Evolutionary conservation across 2,113 vertebrate genomes (phyloP).

Genomic region (Catagonus wagneri): DNA sequence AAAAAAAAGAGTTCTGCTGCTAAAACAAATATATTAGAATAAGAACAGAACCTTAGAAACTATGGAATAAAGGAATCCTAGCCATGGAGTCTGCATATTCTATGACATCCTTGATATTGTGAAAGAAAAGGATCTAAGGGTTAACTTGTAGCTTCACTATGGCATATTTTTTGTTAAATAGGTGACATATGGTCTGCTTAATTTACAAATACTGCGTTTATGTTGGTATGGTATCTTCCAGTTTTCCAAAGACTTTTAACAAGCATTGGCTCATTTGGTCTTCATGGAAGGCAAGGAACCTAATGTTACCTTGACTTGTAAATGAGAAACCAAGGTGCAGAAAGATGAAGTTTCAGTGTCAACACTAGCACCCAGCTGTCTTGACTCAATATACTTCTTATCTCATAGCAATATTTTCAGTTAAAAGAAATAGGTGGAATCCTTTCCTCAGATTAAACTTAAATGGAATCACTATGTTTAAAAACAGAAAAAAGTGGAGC

Average conservation of each 20-base stretch:
- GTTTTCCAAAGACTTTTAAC: not conserved
- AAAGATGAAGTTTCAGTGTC: not conserved
- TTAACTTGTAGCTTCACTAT: not conserved
- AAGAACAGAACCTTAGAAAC: not conserved
- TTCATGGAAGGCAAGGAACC: not conserved
- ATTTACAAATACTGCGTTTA: not conserved
- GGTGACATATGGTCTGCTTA: not conserved
- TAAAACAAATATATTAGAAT: not conserved
- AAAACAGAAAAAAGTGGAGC: not conserved
- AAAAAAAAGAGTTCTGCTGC: not conserved
- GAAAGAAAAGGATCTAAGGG: not conserved
- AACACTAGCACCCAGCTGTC: not conserved
- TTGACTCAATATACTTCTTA: not conserved
- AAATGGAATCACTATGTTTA: not conserved
- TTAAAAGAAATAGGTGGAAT: not conserved
- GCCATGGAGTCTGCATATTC: rapidly evolving
- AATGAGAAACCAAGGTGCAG: not conserved
- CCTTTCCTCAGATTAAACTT: not conserved
- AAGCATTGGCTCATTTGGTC: not conserved
- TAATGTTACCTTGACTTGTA: not conserved
- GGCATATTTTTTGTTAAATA: not conserved
- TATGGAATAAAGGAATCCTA: not conserved
- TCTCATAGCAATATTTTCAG: not conserved
- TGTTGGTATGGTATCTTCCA: not conserved
- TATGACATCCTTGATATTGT: not conserved